Evolutionary conservation across 2,888 invertebrate species (phyloP).

Genomic region (Drosophila gaucha): DNA sequence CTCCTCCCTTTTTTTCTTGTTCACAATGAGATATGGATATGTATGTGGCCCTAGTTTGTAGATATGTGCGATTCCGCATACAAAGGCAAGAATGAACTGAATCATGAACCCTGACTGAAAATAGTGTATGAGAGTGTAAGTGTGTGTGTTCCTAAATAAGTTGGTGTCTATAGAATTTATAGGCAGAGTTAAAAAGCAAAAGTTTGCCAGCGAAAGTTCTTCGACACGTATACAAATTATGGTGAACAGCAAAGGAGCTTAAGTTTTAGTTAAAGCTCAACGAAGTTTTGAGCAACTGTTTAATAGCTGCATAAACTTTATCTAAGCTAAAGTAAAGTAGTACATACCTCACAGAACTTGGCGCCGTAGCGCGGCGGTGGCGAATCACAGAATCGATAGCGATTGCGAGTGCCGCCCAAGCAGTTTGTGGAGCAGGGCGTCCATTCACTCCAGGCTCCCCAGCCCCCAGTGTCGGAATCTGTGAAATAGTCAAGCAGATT

Average conservation of each 20-base stretch:
- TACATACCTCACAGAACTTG: constrained; percentile 92
- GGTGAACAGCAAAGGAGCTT: constrained; percentile 20
- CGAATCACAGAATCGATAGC: constrained; percentile 94
- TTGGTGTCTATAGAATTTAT: constrained; percentile 44
- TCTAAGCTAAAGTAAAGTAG: constrained; percentile 5
- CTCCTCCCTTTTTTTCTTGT: neutral
- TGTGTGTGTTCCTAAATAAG: constrained; percentile 29
- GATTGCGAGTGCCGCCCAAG: constrained; percentile 91
- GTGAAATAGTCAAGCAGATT: constrained; percentile 39
- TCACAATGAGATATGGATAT: constrained; percentile 29
- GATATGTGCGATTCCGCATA: constrained; percentile 25
- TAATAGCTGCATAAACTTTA: constrained; percentile 13
- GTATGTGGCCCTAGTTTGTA: constrained; percentile 25
- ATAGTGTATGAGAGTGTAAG: neutral
- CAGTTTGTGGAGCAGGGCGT: constrained; percentile 92
- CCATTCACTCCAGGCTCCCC: constrained; percentile 94
- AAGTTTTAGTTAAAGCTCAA: constrained; percentile 3
- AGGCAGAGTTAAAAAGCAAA: constrained; percentile 50
- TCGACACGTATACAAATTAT: constrained; percentile 45
- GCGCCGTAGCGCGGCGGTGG: constrained; percentile 95
- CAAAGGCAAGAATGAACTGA: constrained; percentile 32
- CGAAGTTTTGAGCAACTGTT: constrained; percentile 17
- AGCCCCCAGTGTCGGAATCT: constrained; percentile 92
- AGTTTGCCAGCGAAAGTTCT: constrained; percentile 59
- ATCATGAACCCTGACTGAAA: constrained; percentile 61